These are phyloP conservation scores for Chamaea fasciata DNA, from an alignment of 2,113 vertebrate genomes.

Conservation along the genomic window DNA sequence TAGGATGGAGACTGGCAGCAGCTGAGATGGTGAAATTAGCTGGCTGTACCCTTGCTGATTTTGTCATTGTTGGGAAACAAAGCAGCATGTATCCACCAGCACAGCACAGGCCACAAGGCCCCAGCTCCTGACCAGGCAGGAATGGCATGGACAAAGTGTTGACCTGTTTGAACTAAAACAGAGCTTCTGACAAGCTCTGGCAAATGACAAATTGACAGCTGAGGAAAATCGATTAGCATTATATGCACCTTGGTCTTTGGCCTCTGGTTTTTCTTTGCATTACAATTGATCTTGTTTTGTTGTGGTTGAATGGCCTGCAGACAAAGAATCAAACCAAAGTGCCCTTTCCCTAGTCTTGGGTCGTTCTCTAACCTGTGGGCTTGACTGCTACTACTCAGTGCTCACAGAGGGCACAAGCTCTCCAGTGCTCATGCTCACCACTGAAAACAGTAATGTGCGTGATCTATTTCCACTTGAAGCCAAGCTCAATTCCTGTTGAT, in stretches of 20 bases:
- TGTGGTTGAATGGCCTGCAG: background rate
- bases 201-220: background rate
- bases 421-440: background rate
- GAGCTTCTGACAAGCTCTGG: background rate
- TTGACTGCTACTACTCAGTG: background rate
- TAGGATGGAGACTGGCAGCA: background rate
- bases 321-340: background rate
- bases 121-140: background rate
- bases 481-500: background rate
- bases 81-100: background rate
- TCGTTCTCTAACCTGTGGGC: background rate
- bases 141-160: background rate
- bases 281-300: background rate
- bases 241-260: background rate
- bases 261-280: background rate
- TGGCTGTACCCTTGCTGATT: background rate
- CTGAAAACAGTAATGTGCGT: constrained; percentile 8
- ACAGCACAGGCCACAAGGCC: background rate
- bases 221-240: background rate
- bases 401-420: background rate
- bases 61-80: background rate
- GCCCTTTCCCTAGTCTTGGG: background rate
- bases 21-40: background rate
- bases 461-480: background rate
- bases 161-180: background rate